Percentiles rank a stretch among this genome's conserved stretches.
These are phyloP conservation scores for Platysternon megacephalum DNA, from an alignment of 2,113 vertebrate genomes.

Conservation along the genomic window DNA sequence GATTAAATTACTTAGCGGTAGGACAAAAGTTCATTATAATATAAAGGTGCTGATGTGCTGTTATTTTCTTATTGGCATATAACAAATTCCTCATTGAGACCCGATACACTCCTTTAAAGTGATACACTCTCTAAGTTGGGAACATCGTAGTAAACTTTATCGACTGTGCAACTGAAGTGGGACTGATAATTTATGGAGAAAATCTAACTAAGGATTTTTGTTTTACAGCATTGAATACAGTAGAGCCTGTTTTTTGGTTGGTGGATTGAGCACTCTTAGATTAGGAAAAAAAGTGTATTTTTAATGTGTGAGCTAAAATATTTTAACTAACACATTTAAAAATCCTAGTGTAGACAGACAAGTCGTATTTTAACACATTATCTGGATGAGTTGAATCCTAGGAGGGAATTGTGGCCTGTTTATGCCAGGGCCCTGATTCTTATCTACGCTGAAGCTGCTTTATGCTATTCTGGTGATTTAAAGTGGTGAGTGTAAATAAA, in stretches of 20 bases:
- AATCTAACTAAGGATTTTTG: background rate
- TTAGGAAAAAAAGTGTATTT: conserved; percentile 49
- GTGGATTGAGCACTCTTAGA: background rate
- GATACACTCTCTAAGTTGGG: background rate
- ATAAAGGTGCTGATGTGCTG: conserved; percentile 43
- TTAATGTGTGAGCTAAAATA: conserved; percentile 31
- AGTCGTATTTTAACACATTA: background rate
- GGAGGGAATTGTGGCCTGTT: background rate
- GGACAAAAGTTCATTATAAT: conserved; percentile 54
- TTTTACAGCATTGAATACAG: background rate
- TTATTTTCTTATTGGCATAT: conserved; percentile 43
- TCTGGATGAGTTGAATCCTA: background rate
- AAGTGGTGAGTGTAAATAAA: background rate
- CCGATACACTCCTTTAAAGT: rapidly evolving
- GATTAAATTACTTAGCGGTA: conserved; percentile 63
- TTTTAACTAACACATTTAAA: conserved; percentile 50
- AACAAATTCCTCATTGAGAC: conserved; percentile 21
- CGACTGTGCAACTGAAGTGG: background rate
- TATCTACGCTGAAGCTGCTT: background rate
- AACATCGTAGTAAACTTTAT: background rate
- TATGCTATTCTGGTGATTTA: background rate
- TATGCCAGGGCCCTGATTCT: background rate
- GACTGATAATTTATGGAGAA: conserved; percentile 23
- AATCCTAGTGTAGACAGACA: background rate
- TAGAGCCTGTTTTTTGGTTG: background rate